These are phyloP conservation scores for Ariopsis seemanni DNA, from an alignment of 2,113 vertebrate species.

Conservation along the genomic window DNA sequence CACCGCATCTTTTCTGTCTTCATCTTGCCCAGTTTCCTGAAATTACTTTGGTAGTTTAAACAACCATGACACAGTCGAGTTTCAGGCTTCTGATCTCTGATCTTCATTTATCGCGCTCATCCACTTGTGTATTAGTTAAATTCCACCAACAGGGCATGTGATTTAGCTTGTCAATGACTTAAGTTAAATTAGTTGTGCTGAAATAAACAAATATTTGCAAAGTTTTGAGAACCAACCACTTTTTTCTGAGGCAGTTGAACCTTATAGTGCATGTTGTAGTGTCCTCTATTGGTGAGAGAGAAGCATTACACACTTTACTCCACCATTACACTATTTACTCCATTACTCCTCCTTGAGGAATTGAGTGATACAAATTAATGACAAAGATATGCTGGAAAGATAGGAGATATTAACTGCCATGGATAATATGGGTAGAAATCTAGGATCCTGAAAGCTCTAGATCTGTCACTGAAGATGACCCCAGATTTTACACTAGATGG, in stretches of 20 bases:
- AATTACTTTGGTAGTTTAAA: not conserved
- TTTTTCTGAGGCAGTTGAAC: not conserved
- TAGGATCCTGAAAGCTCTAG: not conserved
- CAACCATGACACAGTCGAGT: too few relatives aligned
- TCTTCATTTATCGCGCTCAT: not conserved
- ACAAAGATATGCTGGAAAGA: not conserved
- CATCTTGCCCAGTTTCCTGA: not conserved
- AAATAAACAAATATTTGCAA: not conserved
- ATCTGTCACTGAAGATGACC: not conserved
- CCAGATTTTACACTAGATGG: not conserved
- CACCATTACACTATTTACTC: not conserved
- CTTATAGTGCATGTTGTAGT: constrained; percentile 7
- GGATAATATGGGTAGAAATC: not conserved
- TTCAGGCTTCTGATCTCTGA: not conserved
- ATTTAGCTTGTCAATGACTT: not conserved
- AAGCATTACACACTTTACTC: not conserved
- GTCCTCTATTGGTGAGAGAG: not conserved
- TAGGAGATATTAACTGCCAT: not conserved
- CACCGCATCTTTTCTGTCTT: not conserved
- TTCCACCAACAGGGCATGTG: not conserved
- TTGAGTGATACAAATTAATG: not conserved
- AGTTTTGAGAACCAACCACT: not conserved
- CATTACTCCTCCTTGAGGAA: not conserved
- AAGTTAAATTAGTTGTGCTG: not conserved
- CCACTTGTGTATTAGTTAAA: not conserved